Evolutionary conservation across 2,888 invertebrate species (phyloP).

Genomic region (Glaucopsyche alexis): DNA sequence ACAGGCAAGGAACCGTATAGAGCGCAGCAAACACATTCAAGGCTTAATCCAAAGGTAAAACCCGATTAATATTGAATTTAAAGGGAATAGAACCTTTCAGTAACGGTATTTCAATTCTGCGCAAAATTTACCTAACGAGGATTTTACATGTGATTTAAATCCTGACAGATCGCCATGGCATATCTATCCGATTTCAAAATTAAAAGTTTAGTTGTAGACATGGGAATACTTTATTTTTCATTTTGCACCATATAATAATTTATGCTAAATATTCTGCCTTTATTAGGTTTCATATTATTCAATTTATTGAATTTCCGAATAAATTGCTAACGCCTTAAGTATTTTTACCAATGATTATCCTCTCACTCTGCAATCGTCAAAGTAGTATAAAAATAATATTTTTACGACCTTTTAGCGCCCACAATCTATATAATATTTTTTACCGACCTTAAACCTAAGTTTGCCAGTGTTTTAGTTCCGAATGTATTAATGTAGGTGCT

Average conservation of each 20-base stretch:
- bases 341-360: no score
- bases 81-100: neutral
- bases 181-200: neutral
- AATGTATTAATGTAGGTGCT: neutral
- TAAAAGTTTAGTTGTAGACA: neutral
- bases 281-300: no score
- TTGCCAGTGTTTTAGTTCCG: neutral
- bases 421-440: neutral
- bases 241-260: no score
- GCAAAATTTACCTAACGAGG: neutral
- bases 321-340: no score
- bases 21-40: slow-evolving; percentile 9
- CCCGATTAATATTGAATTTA: slow-evolving; percentile 20
- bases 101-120: neutral
- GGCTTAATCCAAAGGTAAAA: slow-evolving; percentile 7
- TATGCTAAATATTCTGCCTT: no score
- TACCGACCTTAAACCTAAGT: neutral
- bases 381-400: slow-evolving; percentile 1
- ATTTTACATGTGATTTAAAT: neutral
- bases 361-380: neutral
- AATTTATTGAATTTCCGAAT: no score
- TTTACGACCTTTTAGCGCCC: neutral
- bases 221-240: neutral
- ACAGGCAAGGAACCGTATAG: neutral
- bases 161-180: neutral